Conservation (phyloP, 2,888 invertebrate species). For the Tenthredo livida region DNA sequence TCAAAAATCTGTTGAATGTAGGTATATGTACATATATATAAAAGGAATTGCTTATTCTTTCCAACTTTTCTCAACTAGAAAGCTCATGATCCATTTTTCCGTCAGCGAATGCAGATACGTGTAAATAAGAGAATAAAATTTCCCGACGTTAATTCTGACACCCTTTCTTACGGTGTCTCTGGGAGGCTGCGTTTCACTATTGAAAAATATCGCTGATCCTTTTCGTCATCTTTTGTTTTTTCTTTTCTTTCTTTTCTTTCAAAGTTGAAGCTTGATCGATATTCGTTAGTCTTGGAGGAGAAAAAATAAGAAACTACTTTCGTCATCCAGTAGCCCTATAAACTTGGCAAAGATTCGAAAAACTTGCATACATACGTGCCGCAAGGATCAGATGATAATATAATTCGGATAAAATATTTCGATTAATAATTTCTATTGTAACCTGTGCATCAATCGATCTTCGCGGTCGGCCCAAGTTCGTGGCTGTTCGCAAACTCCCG, state of each 20-base stretch:
- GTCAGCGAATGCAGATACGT: not conserved
- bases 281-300: not conserved
- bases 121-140: not conserved
- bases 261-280: not conserved
- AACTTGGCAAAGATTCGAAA: not conserved
- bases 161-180: not conserved
- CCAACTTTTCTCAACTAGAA: not conserved
- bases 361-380: not conserved
- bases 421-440: constrained; percentile 53
- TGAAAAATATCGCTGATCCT: not conserved
- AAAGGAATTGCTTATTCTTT: not conserved
- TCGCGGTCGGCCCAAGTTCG: constrained; percentile 61
- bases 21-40: not conserved
- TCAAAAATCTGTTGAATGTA: not conserved
- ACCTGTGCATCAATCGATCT: constrained; percentile 54
- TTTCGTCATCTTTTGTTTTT: not conserved
- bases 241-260: not conserved
- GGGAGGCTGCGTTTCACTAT: not conserved
- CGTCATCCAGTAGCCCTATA: not conserved
- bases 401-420: constrained; percentile 51
- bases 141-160: not conserved
- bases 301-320: not conserved
- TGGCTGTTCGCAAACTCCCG: constrained; percentile 62
- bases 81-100: constrained; percentile 4
- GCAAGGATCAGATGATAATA: not conserved